These are phyloP conservation scores for Galago senegalensis DNA, from an alignment of 2,797 vertebrate genomes.

Conservation along the genomic window DNA sequence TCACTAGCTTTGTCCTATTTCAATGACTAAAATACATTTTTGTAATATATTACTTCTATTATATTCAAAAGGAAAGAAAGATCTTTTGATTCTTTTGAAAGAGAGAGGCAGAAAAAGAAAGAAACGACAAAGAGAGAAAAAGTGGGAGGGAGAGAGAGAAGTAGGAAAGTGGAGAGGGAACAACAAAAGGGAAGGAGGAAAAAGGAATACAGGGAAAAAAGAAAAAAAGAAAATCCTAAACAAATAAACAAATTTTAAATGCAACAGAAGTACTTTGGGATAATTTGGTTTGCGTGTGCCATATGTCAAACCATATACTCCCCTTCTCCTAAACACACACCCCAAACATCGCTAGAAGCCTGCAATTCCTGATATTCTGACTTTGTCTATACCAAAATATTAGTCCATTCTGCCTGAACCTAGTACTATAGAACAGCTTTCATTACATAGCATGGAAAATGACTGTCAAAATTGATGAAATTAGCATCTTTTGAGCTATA, in stretches of 20 bases:
- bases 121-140: background rate
- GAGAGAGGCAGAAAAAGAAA: fast-evolving
- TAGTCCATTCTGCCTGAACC: conserved; percentile 43
- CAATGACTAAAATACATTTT: background rate
- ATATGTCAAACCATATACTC: conserved; percentile 67
- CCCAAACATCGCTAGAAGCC: background rate
- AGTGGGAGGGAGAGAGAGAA: background rate
- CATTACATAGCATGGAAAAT: conserved; percentile 61
- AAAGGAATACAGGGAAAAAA: background rate
- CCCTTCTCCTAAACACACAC: conserved; percentile 38
- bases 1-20: background rate
- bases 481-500: conserved; percentile 70
- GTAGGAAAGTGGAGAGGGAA: background rate
- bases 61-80: background rate
- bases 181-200: too few species aligned
- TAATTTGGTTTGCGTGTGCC: conserved; percentile 66
- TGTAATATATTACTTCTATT: background rate
- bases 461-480: conserved; percentile 75
- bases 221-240: background rate
- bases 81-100: background rate
- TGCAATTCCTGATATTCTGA: conserved; percentile 52
- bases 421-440: conserved; percentile 35
- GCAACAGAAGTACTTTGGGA: conserved; percentile 44
- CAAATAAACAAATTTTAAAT: conserved; percentile 53
- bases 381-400: conserved; percentile 59